Evolutionary conservation across 2,797 vertebrate genomes (phyloP).

Genomic region (Tiaroga cobitis): DNA sequence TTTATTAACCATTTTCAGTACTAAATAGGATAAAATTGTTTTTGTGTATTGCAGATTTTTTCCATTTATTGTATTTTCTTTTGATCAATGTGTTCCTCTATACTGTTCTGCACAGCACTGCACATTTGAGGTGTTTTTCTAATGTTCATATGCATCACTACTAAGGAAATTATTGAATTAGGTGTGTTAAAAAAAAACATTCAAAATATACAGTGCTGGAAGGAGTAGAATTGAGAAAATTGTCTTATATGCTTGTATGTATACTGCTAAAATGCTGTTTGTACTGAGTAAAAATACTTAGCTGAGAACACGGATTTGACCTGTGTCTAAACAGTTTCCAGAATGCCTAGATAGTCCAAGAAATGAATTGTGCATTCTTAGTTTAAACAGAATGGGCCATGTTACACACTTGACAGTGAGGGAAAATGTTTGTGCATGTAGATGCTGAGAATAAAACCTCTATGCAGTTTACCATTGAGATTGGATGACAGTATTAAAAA

Average conservation of each 20-base stretch:
- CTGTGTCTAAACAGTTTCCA: neutral
- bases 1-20: neutral
- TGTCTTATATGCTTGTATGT: neutral
- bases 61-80: neutral
- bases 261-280: neutral
- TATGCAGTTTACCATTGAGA: conserved; percentile 11
- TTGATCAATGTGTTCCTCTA: neutral
- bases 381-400: conserved; percentile 3
- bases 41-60: neutral
- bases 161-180: neutral
- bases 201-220: neutral
- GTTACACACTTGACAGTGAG: neutral
- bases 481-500: conserved; percentile 15
- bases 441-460: conserved; percentile 25
- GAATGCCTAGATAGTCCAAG: neutral
- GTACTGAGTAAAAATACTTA: neutral
- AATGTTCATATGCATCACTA: neutral
- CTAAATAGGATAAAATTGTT: neutral
- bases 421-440: conserved; percentile 22
- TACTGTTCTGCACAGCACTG: neutral
- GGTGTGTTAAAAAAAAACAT: neutral
- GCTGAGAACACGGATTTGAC: neutral
- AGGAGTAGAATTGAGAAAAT: neutral
- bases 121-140: neutral
- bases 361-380: neutral